phyloP scores from a whole-genome alignment of 2,113 vertebrate genomes.

The Solenodon paradoxus region DNA sequence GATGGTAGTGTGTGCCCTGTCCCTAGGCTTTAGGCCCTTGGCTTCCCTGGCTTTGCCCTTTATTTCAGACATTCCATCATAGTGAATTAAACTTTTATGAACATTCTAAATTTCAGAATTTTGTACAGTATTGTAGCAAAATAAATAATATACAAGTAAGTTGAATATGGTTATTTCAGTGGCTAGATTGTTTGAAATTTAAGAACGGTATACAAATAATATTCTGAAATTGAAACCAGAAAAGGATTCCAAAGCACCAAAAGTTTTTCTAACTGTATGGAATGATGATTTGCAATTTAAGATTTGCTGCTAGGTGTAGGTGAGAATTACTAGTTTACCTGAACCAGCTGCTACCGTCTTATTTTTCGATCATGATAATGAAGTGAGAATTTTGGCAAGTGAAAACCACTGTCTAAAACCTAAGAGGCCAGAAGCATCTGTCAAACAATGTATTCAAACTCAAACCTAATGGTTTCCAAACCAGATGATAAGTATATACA shows the following conservation, averaged over 20 bases:
- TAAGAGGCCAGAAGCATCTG: conserved; percentile 56
- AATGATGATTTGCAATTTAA: not conserved
- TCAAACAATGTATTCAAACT: conserved; percentile 71
- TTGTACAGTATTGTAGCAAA: not conserved
- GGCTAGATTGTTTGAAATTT: conserved; percentile 3
- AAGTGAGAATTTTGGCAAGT: conserved; percentile 60
- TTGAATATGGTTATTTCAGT: not conserved
- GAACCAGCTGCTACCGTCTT: conserved; percentile 51
- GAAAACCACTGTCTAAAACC: conserved; percentile 68
- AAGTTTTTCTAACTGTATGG: conserved; percentile 12
- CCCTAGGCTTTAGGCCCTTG: not conserved
- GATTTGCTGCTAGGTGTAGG: not conserved
- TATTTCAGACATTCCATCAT: not conserved
- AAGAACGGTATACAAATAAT: not conserved
- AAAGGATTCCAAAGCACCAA: not conserved
- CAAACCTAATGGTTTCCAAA: conserved; percentile 63
- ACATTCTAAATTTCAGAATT: not conserved
- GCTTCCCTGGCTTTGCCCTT: not conserved
- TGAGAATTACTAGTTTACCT: conserved; percentile 62
- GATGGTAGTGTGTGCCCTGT: not conserved
- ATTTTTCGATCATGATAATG: conserved; percentile 49
- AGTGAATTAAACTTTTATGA: not conserved
- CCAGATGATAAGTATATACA: conserved; percentile 68
- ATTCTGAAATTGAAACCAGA: not conserved
- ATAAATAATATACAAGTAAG: not conserved